A percentile compares a stretch with the other conserved stretches of the same genome.
Evolutionary conservation across 1,140 invertebrate genomes (phyloP).

Genomic region (Leptinotarsa texana): DNA sequence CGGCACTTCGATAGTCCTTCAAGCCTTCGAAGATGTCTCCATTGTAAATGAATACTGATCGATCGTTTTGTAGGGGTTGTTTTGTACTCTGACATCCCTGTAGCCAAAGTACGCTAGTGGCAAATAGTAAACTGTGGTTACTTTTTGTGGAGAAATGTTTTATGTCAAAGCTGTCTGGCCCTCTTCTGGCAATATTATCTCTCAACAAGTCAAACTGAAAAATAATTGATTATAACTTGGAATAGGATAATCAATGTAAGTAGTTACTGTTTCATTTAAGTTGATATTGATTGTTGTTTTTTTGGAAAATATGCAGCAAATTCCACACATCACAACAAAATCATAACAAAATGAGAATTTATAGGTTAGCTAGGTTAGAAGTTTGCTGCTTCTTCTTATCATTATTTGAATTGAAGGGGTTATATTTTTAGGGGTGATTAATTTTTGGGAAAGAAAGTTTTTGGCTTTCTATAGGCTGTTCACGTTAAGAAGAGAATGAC

Average conservation of each 20-base stretch:
- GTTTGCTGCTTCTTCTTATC: background rate
- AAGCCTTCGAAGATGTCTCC: constrained; percentile 74
- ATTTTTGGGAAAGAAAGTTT: background rate
- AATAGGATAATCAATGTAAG: background rate
- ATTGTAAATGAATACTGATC: constrained; percentile 76
- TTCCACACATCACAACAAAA: constrained; percentile 54
- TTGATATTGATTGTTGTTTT: constrained; percentile 20
- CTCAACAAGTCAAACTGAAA: constrained; percentile 56
- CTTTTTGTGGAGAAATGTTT: constrained; percentile 57
- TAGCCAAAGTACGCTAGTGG: constrained; percentile 70
- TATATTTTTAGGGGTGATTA: too few species aligned
- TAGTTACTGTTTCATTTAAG: constrained; percentile 21
- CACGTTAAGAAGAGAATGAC: too few species aligned
- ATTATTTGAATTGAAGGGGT: background rate
- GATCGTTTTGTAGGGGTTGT: constrained; percentile 65
- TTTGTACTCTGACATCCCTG: constrained; percentile 62
- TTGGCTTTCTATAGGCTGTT: background rate
- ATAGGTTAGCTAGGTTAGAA: too few species aligned
- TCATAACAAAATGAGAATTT: background rate
- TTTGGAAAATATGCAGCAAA: constrained; percentile 50
- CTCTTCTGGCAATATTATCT: constrained; percentile 56
- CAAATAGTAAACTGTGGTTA: constrained; percentile 69
- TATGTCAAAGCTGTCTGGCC: constrained; percentile 56
- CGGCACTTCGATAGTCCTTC: constrained; percentile 39
- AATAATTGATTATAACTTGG: constrained; percentile 27